A percentile compares a stretch with the other conserved stretches of the same genome.
Conservation (phyloP, 2,888 invertebrate genomes). For the Anthophora plumipes region DNA sequence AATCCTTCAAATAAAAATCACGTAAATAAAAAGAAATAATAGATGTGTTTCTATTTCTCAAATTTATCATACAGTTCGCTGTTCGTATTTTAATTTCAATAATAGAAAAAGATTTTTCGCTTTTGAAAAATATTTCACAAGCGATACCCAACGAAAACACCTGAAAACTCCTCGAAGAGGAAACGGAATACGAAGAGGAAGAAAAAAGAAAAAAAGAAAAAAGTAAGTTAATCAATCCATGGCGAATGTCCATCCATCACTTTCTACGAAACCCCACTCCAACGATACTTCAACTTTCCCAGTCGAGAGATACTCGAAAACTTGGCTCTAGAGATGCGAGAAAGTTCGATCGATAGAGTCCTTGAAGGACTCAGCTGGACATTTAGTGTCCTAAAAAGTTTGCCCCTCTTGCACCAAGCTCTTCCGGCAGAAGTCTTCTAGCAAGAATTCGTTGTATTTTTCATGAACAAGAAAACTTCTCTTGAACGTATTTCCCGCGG, state of each 20-base stretch:
- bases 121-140: neutral
- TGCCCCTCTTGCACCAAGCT: neutral
- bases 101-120: too few species aligned
- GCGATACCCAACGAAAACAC: too few species aligned
- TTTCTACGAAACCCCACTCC: constrained; percentile 9
- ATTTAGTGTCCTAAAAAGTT: constrained; percentile 39
- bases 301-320: constrained; percentile 40
- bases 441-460: constrained; percentile 10
- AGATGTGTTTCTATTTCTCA: too few species aligned
- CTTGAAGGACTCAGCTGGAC: constrained; percentile 41
- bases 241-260: constrained; percentile 36
- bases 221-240: constrained; percentile 35
- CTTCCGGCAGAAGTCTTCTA: neutral
- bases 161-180: neutral
- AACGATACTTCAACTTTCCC: constrained; percentile 30
- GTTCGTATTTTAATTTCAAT: too few species aligned
- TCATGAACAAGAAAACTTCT: constrained; percentile 13
- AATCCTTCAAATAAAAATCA: too few species aligned
- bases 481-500: constrained; percentile 7
- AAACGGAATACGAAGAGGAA: neutral
- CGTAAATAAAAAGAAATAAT: too few species aligned
- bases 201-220: neutral
- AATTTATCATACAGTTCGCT: too few species aligned
- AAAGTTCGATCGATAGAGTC: constrained; percentile 47
- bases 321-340: constrained; percentile 30